These are phyloP conservation scores for Pollachius pollachius DNA, from an alignment of 2,113 vertebrate species.

Conservation along the genomic window DNA sequence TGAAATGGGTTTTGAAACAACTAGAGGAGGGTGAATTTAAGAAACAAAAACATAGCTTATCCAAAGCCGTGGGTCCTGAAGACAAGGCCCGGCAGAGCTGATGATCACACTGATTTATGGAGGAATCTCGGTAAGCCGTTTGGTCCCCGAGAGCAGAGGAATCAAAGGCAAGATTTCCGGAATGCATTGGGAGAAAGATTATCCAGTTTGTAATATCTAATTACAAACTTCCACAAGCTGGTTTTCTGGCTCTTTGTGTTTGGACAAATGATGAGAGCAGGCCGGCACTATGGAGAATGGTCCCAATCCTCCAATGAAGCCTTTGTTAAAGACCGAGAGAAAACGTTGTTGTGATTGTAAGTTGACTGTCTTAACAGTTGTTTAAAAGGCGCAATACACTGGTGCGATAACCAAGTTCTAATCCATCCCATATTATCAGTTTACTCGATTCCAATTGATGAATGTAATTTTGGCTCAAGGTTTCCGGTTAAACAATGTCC, in stretches of 20 bases:
- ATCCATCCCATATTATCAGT: too few relatives aligned
- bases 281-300: constrained; percentile 14
- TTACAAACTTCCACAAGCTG: constrained; percentile 68
- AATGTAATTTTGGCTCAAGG: constrained; percentile 4
- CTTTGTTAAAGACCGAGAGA: background rate
- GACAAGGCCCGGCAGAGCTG: constrained; percentile 50
- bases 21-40: constrained; percentile 36
- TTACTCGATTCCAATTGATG: too few relatives aligned
- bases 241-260: constrained; percentile 51
- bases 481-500: constrained; percentile 1
- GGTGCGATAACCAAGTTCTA: background rate
- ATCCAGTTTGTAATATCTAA: constrained; percentile 68
- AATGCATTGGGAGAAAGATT: constrained; percentile 68
- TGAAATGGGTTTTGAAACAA: constrained; percentile 40
- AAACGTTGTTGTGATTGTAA: background rate
- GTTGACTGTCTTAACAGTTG: background rate
- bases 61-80: constrained; percentile 35
- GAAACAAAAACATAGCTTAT: constrained; percentile 13
- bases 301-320: background rate
- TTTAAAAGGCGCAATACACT: background rate
- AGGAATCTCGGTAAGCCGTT: constrained; percentile 69
- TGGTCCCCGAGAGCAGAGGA: constrained; percentile 59
- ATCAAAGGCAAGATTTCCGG: constrained; percentile 75
- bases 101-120: constrained; percentile 61
- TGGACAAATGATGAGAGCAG: constrained; percentile 29